Evolutionary conservation across 2,113 vertebrate genomes (phyloP), one percentile per base, ranked within the genome.

Genomic region (Synodontis membranacea): DNA sequence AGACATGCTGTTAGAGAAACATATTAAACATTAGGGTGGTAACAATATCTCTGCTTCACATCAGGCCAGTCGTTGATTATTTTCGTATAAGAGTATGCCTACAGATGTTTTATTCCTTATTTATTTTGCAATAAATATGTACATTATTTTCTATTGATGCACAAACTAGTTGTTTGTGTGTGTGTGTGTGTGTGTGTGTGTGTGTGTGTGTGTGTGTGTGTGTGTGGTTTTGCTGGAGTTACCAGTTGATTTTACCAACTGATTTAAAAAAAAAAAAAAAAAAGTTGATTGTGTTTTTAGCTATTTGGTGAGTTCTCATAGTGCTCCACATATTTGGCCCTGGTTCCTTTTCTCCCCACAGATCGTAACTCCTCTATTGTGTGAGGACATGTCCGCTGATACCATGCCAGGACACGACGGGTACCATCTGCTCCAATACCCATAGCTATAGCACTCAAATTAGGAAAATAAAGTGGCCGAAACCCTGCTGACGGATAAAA

Each of bases 251-350:
- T n/a, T n/a, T n/a, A n/a, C n/a, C n/a, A n/a, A n/a, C n/a, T n/a
- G n/a, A n/a, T n/a, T n/a, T n/a, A n/a, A 23, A 37, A 54, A 2
- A 31, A 82, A 89, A 66, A 82, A 46, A 64, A 48, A 75, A 75
- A 68, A 19, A 39, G 42, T 52, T 34, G n/a, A 78, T 52, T 34
- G 28, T 76, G 28, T 76, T 17, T 52, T 34, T 78, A 28, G 34
- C 34, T 58, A 42, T 58, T n/a, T n/a, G 34, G 0, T 80, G 4
- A 4, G 19, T 80, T 52, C 39, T 80, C 50, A 39, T 42, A 80
- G 52, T 70, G 80, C 70, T 85, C 88, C 58, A 87, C 72, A 91
- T 88, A 88, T 90, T 83, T 86, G 86, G 88, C 91, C 84, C 54
- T 17, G 34, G 28, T 28, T 50, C 37, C 28, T 42, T 85, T 54